These are phyloP conservation scores for Lomographa bimaculata DNA, from an alignment of 2,888 invertebrate species.

Conservation along the genomic window DNA sequence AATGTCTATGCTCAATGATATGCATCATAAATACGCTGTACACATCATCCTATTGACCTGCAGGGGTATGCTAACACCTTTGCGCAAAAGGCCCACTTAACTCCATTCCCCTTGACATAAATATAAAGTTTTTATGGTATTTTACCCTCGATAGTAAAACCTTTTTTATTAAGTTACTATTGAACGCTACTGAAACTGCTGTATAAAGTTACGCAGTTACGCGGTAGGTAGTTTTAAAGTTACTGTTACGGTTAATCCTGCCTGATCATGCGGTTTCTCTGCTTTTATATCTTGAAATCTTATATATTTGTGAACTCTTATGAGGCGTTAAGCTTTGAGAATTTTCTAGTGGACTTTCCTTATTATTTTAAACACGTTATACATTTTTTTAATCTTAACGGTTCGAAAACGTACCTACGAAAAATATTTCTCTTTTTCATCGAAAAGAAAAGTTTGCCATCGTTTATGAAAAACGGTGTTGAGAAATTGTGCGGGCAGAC, in stretches of 20 bases:
- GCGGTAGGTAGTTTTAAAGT: slow-evolving; percentile 20
- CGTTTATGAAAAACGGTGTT: no score
- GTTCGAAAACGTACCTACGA: no score
- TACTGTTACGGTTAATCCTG: slow-evolving; percentile 16
- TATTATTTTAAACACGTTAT: no score
- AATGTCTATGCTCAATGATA: background rate
- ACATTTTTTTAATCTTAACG: no score
- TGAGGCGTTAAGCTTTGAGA: no score
- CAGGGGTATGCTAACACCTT: slow-evolving; percentile 25
- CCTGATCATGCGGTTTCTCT: slow-evolving; percentile 16
- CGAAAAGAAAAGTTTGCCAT: no score
- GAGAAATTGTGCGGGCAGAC: no score
- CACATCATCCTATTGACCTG: slow-evolving; percentile 15
- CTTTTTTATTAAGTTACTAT: slow-evolving; percentile 27
- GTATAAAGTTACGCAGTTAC: slow-evolving; percentile 26
- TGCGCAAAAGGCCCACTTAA: slow-evolving; percentile 23
- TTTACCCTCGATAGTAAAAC: slow-evolving; percentile 26
- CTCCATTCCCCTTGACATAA: slow-evolving; percentile 27
- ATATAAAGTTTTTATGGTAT: slow-evolving; percentile 28
- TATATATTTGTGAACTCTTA: no score
- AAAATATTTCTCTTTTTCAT: no score
- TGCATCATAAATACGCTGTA: slow-evolving; percentile 7
- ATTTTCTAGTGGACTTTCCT: no score
- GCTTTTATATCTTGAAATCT: no score
- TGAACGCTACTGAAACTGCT: slow-evolving; percentile 22